Evolutionary conservation across 2,113 vertebrate species (phyloP).

Genomic region (Baryphthengus martii): DNA sequence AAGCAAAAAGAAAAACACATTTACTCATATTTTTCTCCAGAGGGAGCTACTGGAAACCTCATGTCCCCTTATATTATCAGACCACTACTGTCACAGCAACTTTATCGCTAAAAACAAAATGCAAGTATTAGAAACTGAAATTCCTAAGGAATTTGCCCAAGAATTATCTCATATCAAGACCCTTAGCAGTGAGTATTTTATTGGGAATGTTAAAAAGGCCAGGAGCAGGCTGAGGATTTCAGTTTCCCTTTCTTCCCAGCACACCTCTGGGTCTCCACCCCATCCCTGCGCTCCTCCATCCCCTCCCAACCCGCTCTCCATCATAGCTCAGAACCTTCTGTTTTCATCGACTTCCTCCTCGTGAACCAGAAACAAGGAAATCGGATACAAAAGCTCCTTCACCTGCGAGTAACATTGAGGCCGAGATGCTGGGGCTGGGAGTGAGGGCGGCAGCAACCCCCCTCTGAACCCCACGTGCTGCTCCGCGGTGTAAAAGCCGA

Average conservation of each 20-base stretch:
- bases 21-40: background rate
- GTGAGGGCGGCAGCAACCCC: background rate
- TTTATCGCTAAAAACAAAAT: background rate
- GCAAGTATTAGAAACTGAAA: background rate
- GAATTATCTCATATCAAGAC: background rate
- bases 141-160: background rate
- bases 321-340: background rate
- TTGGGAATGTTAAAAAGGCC: background rate
- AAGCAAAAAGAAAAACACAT: background rate
- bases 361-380: slow-evolving; percentile 20
- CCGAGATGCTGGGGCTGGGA: background rate
- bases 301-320: background rate
- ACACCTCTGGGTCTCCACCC: background rate
- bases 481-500: background rate
- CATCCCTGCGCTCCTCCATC: rapidly evolving
- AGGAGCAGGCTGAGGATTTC: background rate
- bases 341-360: background rate
- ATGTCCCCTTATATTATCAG: background rate
- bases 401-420: background rate
- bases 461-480: background rate
- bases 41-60: background rate
- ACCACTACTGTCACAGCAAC: background rate
- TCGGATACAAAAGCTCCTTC: slow-evolving; percentile 51
- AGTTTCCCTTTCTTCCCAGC: background rate
- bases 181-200: background rate